These are phyloP conservation scores for Spilogale gracilis DNA, from an alignment of 2,113 vertebrate species.

Conservation along the genomic window DNA sequence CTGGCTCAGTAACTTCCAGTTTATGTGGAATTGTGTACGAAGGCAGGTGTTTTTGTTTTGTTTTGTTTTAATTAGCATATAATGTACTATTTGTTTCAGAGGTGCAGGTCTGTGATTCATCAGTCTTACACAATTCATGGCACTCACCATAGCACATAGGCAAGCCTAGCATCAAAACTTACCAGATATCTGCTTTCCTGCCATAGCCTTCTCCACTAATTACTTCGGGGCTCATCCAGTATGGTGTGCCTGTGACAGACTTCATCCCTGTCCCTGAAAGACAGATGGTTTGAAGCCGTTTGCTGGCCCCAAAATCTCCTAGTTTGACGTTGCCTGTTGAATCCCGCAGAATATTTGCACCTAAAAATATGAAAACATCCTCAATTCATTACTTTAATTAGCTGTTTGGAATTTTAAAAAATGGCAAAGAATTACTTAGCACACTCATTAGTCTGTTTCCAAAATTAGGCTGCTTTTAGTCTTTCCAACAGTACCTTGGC, in stretches of 20 bases:
- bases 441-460: not conserved
- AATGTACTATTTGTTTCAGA: too few relatives aligned
- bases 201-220: slow-evolving; percentile 99
- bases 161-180: slow-evolving; percentile 77
- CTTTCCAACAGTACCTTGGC: not conserved
- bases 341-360: slow-evolving; percentile 98
- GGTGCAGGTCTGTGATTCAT: too few relatives aligned
- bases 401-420: not conserved
- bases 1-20: not conserved
- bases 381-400: slow-evolving; percentile 56
- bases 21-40: not conserved
- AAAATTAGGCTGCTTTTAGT: not conserved
- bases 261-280: slow-evolving; percentile 98
- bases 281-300: slow-evolving; percentile 98
- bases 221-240: slow-evolving; percentile 99
- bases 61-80: too few relatives aligned
- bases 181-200: slow-evolving; percentile 99
- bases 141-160: not conserved
- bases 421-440: not conserved
- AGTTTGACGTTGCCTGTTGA: slow-evolving; percentile 98
- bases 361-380: slow-evolving; percentile 84
- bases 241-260: slow-evolving; percentile 98
- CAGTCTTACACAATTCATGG: too few relatives aligned
- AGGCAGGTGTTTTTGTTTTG: not conserved
- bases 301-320: slow-evolving; percentile 99